A percentile compares a stretch with the other conserved stretches of the same genome.
Evolutionary conservation across 2,113 vertebrate genomes (phyloP).

Genomic region (Prinia subflava): DNA sequence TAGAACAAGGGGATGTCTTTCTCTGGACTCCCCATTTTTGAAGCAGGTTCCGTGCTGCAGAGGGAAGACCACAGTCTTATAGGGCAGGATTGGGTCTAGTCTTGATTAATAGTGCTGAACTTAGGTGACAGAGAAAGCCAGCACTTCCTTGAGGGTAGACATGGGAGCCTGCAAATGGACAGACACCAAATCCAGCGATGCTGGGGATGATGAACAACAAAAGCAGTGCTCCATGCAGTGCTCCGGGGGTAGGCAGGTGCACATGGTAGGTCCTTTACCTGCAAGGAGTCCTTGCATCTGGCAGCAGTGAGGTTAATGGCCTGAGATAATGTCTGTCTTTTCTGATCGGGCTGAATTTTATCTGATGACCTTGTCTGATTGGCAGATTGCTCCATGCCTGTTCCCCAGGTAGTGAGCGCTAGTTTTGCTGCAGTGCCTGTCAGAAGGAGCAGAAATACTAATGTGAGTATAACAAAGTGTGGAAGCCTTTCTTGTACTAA

Average conservation of each 20-base stretch:
- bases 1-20: background rate
- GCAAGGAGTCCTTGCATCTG: background rate
- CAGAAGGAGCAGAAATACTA: conserved; percentile 2
- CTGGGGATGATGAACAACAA: background rate
- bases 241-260: background rate
- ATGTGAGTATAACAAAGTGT: background rate
- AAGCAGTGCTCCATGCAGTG: background rate
- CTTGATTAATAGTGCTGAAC: background rate
- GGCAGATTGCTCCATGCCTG: background rate
- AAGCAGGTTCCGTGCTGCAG: background rate
- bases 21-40: fast-evolving
- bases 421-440: background rate
- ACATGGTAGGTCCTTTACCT: fast-evolving
- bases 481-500: background rate
- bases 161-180: background rate
- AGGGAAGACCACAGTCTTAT: fast-evolving
- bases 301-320: background rate
- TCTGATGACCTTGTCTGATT: background rate
- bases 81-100: background rate
- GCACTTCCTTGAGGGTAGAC: background rate
- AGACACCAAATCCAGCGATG: background rate
- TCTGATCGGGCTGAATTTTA: background rate
- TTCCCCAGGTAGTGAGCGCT: background rate
- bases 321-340: background rate
- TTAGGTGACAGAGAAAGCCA: fast-evolving